Percentiles rank a stretch among this genome's conserved stretches.
Evolutionary conservation across 1,140 invertebrate genomes (phyloP).

Genomic region (Drosophila dunni): DNA sequence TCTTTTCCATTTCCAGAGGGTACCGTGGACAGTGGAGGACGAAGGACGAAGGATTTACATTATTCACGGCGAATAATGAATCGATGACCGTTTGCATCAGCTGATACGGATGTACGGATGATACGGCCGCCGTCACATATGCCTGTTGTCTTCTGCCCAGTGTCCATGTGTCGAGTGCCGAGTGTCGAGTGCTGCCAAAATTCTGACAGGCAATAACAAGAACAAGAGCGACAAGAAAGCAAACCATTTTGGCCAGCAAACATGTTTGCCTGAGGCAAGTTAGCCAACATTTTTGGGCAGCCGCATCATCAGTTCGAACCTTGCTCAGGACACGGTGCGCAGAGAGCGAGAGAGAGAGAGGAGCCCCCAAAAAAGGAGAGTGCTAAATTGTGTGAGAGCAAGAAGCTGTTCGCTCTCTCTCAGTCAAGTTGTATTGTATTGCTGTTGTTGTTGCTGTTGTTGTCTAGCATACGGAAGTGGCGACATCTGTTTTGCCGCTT

Average conservation of each 20-base stretch:
- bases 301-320: slow-evolving; percentile 55
- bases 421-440: no score
- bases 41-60: slow-evolving; percentile 53
- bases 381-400: slow-evolving; percentile 21
- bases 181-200: slow-evolving; percentile 48
- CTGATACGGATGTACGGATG: slow-evolving; percentile 38
- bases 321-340: slow-evolving; percentile 48
- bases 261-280: slow-evolving; percentile 56
- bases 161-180: slow-evolving; percentile 29
- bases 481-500: slow-evolving; percentile 82
- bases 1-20: slow-evolving; percentile 40
- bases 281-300: slow-evolving; percentile 49
- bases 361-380: slow-evolving; percentile 1
- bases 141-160: slow-evolving; percentile 64
- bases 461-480: slow-evolving; percentile 68
- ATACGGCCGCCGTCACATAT: slow-evolving; percentile 54
- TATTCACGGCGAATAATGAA: slow-evolving; percentile 73
- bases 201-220: slow-evolving; percentile 41
- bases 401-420: slow-evolving; percentile 1
- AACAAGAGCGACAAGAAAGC: slow-evolving; percentile 23
- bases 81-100: slow-evolving; percentile 77
- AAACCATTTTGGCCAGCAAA: slow-evolving; percentile 45
- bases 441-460: slow-evolving; percentile 19
- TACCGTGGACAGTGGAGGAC: neutral
- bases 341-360: slow-evolving; percentile 34